These are phyloP conservation scores for Panthera uncia DNA, from an alignment of 2,113 vertebrate genomes.

Conservation along the genomic window DNA sequence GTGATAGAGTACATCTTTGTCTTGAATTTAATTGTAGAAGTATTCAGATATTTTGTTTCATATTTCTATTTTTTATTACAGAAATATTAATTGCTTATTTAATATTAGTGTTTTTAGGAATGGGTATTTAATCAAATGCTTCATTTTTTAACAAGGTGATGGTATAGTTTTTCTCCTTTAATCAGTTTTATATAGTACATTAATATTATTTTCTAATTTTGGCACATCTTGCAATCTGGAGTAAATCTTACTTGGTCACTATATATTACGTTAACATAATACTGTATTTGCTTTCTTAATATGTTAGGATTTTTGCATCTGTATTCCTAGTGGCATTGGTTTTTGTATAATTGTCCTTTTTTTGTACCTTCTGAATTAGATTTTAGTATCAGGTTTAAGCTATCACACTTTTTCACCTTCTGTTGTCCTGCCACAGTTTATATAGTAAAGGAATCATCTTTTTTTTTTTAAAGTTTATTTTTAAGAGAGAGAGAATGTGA, in stretches of 20 bases:
- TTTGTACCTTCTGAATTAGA: not conserved
- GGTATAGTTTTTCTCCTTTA: not conserved
- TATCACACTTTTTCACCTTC: not conserved
- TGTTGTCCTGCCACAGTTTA: not conserved
- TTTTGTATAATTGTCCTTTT: not conserved
- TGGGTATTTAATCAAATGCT: slow-evolving; percentile 1
- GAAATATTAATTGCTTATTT: not conserved
- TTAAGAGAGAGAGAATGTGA: not conserved
- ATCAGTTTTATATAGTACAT: not conserved
- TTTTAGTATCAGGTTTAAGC: not conserved
- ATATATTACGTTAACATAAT: not conserved
- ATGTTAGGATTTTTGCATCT: not conserved
- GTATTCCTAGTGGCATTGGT: not conserved
- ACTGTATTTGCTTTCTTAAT: not conserved
- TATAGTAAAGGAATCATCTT: not conserved
- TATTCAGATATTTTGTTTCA: not conserved
- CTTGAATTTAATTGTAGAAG: not conserved
- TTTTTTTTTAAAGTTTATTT: not conserved
- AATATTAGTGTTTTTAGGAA: not conserved
- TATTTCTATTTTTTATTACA: not conserved
- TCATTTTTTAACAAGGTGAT: not conserved
- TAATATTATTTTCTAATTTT: not conserved
- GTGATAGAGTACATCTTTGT: not conserved
- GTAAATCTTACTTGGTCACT: not conserved
- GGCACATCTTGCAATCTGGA: not conserved